These are phyloP conservation scores for Conger conger DNA, from an alignment of 2,113 vertebrate genomes.

Conservation along the genomic window DNA sequence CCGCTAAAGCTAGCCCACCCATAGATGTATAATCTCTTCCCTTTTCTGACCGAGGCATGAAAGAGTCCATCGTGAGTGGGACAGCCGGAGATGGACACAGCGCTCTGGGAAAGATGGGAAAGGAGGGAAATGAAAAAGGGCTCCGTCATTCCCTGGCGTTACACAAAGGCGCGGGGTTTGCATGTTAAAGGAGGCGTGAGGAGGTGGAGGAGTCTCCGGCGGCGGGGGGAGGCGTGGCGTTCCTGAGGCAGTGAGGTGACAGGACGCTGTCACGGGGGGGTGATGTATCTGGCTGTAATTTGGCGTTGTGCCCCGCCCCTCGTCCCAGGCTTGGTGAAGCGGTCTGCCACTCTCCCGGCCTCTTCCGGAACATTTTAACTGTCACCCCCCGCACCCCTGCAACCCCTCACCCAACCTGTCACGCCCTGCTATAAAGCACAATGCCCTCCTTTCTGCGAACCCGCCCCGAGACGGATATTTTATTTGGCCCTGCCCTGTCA, in stretches of 20 bases:
- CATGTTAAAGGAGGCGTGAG: constrained; percentile 62
- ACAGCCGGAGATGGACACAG: background rate
- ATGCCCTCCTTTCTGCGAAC: background rate
- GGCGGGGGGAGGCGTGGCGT: constrained; percentile 41
- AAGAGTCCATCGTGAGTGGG: background rate
- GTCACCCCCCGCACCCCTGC: background rate
- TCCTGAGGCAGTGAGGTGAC: constrained; percentile 59
- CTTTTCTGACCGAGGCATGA: background rate
- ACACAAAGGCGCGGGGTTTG: constrained; percentile 62
- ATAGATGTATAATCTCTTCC: background rate
- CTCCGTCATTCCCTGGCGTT: constrained; percentile 54
- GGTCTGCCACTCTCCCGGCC: constrained; percentile 54
- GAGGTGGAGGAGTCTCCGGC: constrained; percentile 35
- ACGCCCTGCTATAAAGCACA: constrained; percentile 51
- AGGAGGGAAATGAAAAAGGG: constrained; percentile 49
- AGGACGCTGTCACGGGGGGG: constrained; percentile 53
- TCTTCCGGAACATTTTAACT: constrained; percentile 54
- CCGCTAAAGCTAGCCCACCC: too few relatives aligned
- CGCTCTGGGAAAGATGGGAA: constrained; percentile 8
- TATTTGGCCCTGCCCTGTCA: background rate
- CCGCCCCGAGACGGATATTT: background rate
- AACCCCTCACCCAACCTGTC: constrained; percentile 25
- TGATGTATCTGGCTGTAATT: constrained; percentile 74
- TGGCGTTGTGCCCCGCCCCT: constrained; percentile 45
- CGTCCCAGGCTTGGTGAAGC: constrained; percentile 50